Conservation (phyloP, 2,113 vertebrate genomes). For the Oryzias celebensis region DNA sequence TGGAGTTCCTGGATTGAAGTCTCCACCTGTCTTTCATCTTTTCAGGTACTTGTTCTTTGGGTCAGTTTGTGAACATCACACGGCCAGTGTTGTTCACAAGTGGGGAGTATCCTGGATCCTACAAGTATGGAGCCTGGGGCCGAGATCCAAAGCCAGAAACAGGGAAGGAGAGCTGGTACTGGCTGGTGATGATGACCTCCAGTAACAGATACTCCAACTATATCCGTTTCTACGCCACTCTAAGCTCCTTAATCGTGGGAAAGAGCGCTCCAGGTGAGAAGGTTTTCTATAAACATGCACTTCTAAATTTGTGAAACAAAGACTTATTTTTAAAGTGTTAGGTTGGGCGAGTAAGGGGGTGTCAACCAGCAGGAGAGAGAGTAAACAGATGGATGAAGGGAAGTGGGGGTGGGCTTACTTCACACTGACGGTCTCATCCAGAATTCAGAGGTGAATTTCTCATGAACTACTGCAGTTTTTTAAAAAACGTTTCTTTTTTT, state of each 20-base stretch:
- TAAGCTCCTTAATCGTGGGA: slow-evolving; percentile 66
- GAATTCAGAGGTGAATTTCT: too few species aligned
- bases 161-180: slow-evolving; percentile 73
- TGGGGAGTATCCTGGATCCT: slow-evolving; percentile 67
- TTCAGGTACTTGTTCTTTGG: slow-evolving; percentile 65
- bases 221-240: slow-evolving; percentile 65
- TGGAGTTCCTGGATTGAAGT: neutral
- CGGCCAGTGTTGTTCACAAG: slow-evolving; percentile 55
- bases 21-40: neutral
- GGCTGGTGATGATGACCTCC: slow-evolving; percentile 67
- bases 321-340: too few species aligned
- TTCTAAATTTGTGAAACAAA: too few species aligned
- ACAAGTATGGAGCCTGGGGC: slow-evolving; percentile 75
- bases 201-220: slow-evolving; percentile 59
- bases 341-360: too few species aligned
- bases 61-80: slow-evolving; percentile 51
- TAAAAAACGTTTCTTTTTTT: too few species aligned
- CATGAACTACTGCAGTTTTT: too few species aligned
- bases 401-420: too few species aligned
- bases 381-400: too few species aligned
- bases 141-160: slow-evolving; percentile 69
- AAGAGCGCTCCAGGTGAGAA: slow-evolving; percentile 43
- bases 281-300: too few species aligned
- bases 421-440: too few species aligned
- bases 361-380: too few species aligned